phyloP scores from a whole-genome alignment of 2,888 invertebrate species.

The Pinctada fucata region DNA sequence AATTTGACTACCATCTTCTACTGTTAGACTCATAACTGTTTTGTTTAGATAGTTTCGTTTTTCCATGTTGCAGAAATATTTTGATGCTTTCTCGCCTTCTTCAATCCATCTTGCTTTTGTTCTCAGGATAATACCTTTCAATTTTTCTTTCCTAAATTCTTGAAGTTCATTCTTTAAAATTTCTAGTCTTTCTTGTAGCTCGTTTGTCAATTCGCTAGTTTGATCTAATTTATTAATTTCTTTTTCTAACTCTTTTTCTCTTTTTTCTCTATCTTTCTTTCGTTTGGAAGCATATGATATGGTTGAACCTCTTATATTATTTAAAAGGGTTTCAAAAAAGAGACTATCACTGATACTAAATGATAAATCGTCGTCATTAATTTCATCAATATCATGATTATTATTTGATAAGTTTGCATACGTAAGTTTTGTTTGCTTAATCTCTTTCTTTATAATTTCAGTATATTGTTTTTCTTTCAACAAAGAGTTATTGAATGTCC shows the following conservation, averaged over 20 bases:
- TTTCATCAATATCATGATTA: not conserved
- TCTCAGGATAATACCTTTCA: too few species aligned
- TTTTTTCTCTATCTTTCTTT: not conserved
- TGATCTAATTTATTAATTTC: too few species aligned
- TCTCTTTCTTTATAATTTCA: not conserved
- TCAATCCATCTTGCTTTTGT: too few species aligned
- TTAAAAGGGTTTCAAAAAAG: not conserved
- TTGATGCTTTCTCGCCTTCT: too few species aligned
- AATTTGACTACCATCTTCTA: too few species aligned
- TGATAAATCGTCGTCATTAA: not conserved
- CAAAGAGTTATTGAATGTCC: conserved; percentile 9
- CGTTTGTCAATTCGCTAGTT: too few species aligned
- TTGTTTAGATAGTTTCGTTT: too few species aligned
- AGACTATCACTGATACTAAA: not conserved
- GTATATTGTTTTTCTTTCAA: not conserved
- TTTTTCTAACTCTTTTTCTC: too few species aligned
- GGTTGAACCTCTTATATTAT: not conserved
- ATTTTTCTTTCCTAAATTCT: too few species aligned
- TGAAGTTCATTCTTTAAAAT: too few species aligned
- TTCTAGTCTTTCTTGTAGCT: not conserved
- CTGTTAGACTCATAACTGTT: too few species aligned
- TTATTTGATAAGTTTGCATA: not conserved
- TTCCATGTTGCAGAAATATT: too few species aligned
- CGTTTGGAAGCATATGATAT: conserved; percentile 7
- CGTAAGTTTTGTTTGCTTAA: not conserved